phyloP scores from a whole-genome alignment of 2,113 vertebrate genomes.

The Melanerpes aurifrons region DNA sequence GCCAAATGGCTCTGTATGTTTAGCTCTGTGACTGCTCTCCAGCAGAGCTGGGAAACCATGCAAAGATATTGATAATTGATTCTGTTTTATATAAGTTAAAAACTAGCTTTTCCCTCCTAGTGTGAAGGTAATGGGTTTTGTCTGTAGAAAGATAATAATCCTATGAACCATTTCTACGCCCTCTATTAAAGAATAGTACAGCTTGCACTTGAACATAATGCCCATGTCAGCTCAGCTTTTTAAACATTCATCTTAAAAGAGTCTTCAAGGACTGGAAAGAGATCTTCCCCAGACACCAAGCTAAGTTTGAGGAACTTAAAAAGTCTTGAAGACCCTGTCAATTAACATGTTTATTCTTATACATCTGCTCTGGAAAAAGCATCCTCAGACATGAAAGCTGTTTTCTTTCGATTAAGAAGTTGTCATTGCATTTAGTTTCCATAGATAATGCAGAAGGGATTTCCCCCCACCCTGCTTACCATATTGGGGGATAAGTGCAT shows the following conservation, averaged over 20 bases:
- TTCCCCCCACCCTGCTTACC: neutral
- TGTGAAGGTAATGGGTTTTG: constrained; percentile 71
- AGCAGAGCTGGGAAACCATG: constrained; percentile 62
- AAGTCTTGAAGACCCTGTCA: constrained; percentile 77
- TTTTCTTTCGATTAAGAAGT: constrained; percentile 75
- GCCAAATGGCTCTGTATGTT: constrained; percentile 37
- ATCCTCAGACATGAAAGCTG: constrained; percentile 68
- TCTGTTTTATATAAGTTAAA: constrained; percentile 51
- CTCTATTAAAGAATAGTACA: constrained; percentile 54
- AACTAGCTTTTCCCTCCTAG: constrained; percentile 65
- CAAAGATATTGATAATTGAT: constrained; percentile 68
- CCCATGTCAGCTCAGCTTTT: constrained; percentile 65
- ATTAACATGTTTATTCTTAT: constrained; percentile 76
- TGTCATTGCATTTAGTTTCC: constrained; percentile 63
- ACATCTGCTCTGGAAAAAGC: constrained; percentile 45
- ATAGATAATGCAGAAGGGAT: constrained; percentile 60
- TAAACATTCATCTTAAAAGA: constrained; percentile 69
- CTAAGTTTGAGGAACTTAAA: constrained; percentile 75
- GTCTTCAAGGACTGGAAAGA: constrained; percentile 73
- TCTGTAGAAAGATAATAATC: constrained; percentile 68
- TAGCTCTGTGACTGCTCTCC: constrained; percentile 30
- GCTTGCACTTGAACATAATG: constrained; percentile 54
- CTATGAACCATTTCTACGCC: constrained; percentile 54
- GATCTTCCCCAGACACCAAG: constrained; percentile 63
- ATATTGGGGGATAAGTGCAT: neutral